Evolutionary conservation across 2,113 vertebrate genomes (phyloP), one percentile per base, ranked within the genome.

Genomic region (Octodon degus): DNA sequence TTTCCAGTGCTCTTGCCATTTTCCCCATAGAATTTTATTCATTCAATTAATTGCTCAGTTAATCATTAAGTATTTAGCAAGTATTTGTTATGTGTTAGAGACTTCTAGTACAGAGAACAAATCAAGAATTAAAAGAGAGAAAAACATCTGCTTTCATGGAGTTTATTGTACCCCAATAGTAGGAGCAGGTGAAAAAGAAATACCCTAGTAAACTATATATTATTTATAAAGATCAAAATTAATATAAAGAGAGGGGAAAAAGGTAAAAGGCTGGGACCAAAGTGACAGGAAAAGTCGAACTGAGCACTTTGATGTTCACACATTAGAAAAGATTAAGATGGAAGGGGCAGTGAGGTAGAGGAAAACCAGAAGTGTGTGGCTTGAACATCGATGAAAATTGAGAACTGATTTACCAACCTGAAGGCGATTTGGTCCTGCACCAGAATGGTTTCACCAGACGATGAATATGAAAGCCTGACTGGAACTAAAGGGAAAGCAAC

Each of bases 61-160:
- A 86, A 37, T 93, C 30, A 89, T 55, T 90, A 94, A 83, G 53
- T 95, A 93, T 55, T 68, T 68, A 50, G 11, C n/a, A 62, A 95
- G 17, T 82, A 47, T 60, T 83, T 95, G 40, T 25, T 37, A 76
- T 62, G 22, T 72, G 37, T 79, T 32, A 67, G 32, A 24, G 72
- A 88, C 32, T 81, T 86, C 47, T 43, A 86, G 25, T 58, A 43
- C 30, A 90, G 19, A 24, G 10, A 95, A 9, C 55, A 80, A n/a
- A 74, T 83, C 30, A 58, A 62, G 30, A 24, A 72, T 55, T 37
- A 88, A 92, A 91, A 91, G 2, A 47, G 30, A 91, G n/a, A 72
- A 34, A 82, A 84, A 76, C 32, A 9, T 84, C 30, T 77, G 20
- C 16, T 25, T n/a, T 92, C 25, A 1, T 68, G 12, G 20, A 70